phyloP scores from a whole-genome alignment of 2,797 vertebrate species.

The Fistularia commersonii region DNA sequence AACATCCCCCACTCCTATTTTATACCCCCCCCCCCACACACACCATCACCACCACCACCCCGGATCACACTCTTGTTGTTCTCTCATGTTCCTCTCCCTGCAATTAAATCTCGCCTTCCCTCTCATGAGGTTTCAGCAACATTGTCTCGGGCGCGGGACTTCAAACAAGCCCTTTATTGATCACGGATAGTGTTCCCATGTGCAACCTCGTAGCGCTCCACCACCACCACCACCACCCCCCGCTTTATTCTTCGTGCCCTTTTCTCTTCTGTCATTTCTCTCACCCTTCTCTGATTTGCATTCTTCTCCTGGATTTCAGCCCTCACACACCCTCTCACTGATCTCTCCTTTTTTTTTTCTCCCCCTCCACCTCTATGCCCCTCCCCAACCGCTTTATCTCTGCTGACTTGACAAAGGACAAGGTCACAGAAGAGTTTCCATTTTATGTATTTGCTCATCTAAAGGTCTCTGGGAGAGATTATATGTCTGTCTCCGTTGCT shows the following conservation, averaged over 20 bases:
- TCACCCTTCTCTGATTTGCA: constrained; percentile 37
- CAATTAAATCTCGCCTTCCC: constrained; percentile 51
- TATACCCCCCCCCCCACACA: too few relatives aligned
- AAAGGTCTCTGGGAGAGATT: constrained; percentile 30
- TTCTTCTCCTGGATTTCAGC: constrained; percentile 42
- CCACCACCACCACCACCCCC: constrained; percentile 14
- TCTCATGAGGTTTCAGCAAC: constrained; percentile 44
- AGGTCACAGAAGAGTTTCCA: constrained; percentile 69
- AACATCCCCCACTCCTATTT: constrained; percentile 30
- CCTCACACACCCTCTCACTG: constrained; percentile 33
- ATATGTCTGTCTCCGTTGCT: constrained; percentile 25
- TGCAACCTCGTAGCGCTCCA: constrained; percentile 42
- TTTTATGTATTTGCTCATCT: constrained; percentile 65
- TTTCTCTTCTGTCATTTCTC: constrained; percentile 34
- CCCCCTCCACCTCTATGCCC: constrained; percentile 42
- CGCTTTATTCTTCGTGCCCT: constrained; percentile 40
- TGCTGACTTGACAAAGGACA: constrained; percentile 73
- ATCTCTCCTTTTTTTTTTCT: constrained; percentile 24
- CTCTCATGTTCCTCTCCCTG: constrained; percentile 53
- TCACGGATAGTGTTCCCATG: constrained; percentile 42
- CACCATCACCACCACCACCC: constrained; percentile 11
- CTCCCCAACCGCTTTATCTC: constrained; percentile 46
- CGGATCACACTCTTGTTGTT: constrained; percentile 24
- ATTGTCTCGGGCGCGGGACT: constrained; percentile 40
- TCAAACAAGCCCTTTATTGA: constrained; percentile 58